phyloP scores from a whole-genome alignment of 92 coral and sea anemone species.

The Bergia puertoricense region DNA sequence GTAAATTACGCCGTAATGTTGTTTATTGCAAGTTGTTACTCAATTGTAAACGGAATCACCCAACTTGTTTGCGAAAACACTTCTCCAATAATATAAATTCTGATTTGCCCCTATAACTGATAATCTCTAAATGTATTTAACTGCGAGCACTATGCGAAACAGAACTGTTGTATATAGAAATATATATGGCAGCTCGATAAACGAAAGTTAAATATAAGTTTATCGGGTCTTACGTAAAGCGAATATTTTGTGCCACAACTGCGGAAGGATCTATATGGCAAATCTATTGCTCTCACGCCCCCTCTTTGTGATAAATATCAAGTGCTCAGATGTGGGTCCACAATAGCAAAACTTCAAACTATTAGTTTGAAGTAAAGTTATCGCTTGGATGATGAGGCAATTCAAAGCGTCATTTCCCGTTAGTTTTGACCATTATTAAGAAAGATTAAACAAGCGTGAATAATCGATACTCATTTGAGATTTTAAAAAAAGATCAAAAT shows the following conservation, averaged over 20 bases:
- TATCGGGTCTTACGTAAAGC: neutral
- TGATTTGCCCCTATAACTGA: neutral
- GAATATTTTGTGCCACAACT: constrained; percentile 3
- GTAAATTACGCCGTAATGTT: neutral
- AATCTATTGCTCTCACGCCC: constrained; percentile 1
- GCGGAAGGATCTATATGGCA: neutral
- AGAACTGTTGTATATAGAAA: neutral
- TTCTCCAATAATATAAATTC: neutral
- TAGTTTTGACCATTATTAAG: neutral
- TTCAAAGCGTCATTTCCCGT: neutral
- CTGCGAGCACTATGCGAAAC: neutral
- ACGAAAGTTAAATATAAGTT: constrained; percentile 9
- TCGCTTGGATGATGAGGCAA: neutral
- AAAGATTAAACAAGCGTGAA: neutral
- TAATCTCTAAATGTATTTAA: neutral
- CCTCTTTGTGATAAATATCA: neutral
- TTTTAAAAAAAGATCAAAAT: no score
- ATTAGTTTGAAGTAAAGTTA: no score
- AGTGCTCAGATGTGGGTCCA: neutral
- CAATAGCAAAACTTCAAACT: neutral
- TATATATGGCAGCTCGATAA: neutral
- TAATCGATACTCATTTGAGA: neutral
- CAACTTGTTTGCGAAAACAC: neutral
- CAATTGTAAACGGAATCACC: neutral
- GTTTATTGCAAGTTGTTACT: no score